These are phyloP conservation scores for Dolomedes plantarius DNA, from an alignment of 2,888 invertebrate genomes.

Conservation along the genomic window DNA sequence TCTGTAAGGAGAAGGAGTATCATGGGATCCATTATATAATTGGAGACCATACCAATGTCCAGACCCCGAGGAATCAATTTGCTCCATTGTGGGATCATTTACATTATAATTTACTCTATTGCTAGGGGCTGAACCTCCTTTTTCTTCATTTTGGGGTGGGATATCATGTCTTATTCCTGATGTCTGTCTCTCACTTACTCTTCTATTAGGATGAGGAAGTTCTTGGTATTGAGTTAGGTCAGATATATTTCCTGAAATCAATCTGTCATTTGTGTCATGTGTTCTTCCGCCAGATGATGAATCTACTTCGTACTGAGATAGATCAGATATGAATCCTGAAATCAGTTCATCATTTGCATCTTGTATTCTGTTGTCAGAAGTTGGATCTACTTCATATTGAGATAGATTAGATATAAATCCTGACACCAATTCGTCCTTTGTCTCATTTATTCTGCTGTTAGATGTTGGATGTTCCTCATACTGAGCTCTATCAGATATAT, in stretches of 20 bases:
- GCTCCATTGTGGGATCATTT: no score
- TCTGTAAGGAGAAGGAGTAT: no score
- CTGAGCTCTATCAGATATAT: background rate
- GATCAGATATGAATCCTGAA: background rate
- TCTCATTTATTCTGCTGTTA: no score
- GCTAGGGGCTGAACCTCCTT: no score
- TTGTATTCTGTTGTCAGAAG: background rate
- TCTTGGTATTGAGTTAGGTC: background rate
- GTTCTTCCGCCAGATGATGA: no score
- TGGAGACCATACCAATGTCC: background rate
- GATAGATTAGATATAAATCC: background rate
- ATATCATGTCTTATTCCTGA: background rate
- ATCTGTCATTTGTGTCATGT: no score
- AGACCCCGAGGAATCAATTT: background rate
- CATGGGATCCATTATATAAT: background rate
- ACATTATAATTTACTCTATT: no score
- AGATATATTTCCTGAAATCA: background rate
- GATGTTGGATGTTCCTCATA: background rate
- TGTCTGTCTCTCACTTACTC: background rate
- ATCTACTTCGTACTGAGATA: background rate
- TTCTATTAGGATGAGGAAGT: background rate
- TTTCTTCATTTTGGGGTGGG: no score
- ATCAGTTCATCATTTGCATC: no score
- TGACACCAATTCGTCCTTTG: background rate
- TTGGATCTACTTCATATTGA: background rate